Conservation (phyloP, 2,797 vertebrate species). For the Malurus leucopterus region DNA sequence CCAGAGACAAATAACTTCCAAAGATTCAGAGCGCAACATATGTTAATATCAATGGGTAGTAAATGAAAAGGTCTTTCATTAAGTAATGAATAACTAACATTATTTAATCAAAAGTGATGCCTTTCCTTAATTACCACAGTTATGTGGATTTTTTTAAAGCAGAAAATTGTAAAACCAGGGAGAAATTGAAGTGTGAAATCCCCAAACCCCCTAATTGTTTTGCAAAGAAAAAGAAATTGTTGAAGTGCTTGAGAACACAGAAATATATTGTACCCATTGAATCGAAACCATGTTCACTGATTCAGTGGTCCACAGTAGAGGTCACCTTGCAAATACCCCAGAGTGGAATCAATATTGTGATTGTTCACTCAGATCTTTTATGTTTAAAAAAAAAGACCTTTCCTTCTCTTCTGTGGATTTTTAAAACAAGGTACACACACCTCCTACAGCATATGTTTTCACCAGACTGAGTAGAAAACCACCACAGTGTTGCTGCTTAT, state of each 20-base stretch:
- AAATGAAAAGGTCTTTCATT: not conserved
- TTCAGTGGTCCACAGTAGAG: not conserved
- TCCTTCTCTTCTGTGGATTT: not conserved
- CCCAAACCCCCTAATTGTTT: not conserved
- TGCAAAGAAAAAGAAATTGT: not conserved
- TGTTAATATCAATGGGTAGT: not conserved
- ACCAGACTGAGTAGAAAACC: not conserved
- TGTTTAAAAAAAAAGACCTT: accelerated
- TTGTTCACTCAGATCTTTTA: not conserved
- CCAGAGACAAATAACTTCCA: not conserved
- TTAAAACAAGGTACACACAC: not conserved
- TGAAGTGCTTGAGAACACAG: not conserved
- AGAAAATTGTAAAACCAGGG: not conserved
- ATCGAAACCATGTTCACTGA: not conserved
- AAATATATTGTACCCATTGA: not conserved
- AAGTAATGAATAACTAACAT: not conserved
- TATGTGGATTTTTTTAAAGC: not conserved
- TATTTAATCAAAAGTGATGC: not conserved
- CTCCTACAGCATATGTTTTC: not conserved
- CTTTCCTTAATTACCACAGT: not conserved
- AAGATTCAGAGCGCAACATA: not conserved
- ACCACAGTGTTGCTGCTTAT: not conserved
- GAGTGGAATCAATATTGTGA: not conserved
- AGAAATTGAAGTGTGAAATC: not conserved
- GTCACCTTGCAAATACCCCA: not conserved